A percentile compares a stretch with the other conserved stretches of the same genome.
These are phyloP conservation scores for Odontocolon sp. DNA, from an alignment of 2,888 invertebrate genomes.

Conservation along the genomic window DNA sequence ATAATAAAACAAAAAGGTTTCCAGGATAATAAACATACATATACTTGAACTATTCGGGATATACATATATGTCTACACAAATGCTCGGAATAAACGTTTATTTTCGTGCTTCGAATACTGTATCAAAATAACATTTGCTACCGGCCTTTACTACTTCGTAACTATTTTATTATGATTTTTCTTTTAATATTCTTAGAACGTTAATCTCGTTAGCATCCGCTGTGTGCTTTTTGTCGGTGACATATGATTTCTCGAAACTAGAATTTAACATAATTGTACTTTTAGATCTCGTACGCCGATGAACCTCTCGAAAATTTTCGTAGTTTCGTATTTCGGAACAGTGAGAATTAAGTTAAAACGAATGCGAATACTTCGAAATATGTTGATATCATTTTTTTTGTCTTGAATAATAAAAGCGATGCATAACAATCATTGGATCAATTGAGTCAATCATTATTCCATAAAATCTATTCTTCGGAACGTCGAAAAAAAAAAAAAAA, in stretches of 20 bases:
- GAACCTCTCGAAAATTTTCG: slow-evolving; percentile 19
- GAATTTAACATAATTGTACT: slow-evolving; percentile 7
- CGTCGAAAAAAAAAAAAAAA: slow-evolving; percentile 32
- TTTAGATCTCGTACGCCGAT: slow-evolving; percentile 14
- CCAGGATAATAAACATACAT: slow-evolving; percentile 43
- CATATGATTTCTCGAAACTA: slow-evolving; percentile 24
- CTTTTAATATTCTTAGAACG: slow-evolving; percentile 19
- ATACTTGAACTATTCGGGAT: slow-evolving; percentile 28
- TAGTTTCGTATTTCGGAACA: slow-evolving; percentile 22
- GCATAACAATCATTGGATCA: slow-evolving; percentile 10
- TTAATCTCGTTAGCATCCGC: slow-evolving; percentile 18
- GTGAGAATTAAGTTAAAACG: slow-evolving; percentile 28
- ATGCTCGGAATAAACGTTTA: not conserved
- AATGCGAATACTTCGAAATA: slow-evolving; percentile 31
- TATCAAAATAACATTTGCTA: slow-evolving; percentile 29
- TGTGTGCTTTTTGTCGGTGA: slow-evolving; percentile 41
- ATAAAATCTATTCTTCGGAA: slow-evolving; percentile 12
- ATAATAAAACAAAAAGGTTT: slow-evolving; percentile 43
- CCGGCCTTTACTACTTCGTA: slow-evolving; percentile 52
- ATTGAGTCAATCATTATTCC: slow-evolving; percentile 16
- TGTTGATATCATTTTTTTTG: not conserved
- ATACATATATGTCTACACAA: not conserved
- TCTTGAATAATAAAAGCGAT: slow-evolving; percentile 46
- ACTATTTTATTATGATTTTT: slow-evolving; percentile 39
- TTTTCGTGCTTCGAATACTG: slow-evolving; percentile 36